Evolutionary conservation across 2,888 invertebrate species (phyloP).

Genomic region (Lasioglossum morio): DNA sequence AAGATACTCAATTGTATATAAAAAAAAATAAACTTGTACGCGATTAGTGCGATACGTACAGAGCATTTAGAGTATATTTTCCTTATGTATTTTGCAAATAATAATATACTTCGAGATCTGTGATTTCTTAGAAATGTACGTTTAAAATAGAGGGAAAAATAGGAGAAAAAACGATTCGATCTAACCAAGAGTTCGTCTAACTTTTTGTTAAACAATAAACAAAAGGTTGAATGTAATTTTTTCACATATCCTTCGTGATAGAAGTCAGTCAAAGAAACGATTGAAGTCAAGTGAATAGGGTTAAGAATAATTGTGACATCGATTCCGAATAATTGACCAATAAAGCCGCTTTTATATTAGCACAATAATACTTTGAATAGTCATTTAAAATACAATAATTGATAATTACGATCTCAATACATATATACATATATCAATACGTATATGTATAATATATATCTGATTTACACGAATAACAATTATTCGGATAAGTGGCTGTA

Average conservation of each 20-base stretch:
- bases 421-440: not conserved
- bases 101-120: constrained; percentile 47
- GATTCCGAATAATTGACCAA: constrained; percentile 72
- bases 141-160: constrained; percentile 12
- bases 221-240: constrained; percentile 18
- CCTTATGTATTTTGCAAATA: constrained; percentile 43
- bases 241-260: constrained; percentile 18
- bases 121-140: constrained; percentile 48
- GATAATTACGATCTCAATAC: constrained; percentile 73
- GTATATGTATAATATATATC: constrained; percentile 31
- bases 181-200: not conserved
- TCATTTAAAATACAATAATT: constrained; percentile 78
- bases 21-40: constrained; percentile 44
- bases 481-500: constrained; percentile 69
- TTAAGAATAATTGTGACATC: constrained; percentile 59
- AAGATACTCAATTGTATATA: constrained; percentile 54
- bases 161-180: constrained; percentile 14
- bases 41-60: constrained; percentile 25
- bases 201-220: constrained; percentile 13
- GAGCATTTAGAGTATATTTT: constrained; percentile 62
- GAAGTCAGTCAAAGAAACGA: constrained; percentile 9
- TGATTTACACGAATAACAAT: constrained; percentile 77
- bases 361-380: constrained; percentile 80
- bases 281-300: constrained; percentile 36
- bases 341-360: constrained; percentile 79